phyloP scores from a whole-genome alignment of 2,797 vertebrate species.

The Phrynocephalus forsythii region DNA sequence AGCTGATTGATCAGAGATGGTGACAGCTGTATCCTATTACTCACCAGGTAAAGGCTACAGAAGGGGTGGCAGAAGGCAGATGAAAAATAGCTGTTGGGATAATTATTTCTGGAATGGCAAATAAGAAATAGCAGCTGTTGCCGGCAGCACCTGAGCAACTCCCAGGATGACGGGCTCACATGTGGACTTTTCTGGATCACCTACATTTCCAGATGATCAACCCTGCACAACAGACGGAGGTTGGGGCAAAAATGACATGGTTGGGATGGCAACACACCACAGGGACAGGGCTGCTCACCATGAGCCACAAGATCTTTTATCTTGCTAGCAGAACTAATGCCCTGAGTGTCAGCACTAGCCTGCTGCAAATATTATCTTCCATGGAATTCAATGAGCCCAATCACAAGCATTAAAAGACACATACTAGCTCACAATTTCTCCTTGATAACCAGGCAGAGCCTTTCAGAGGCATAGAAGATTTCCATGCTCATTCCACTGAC shows the following conservation, averaged over 20 bases:
- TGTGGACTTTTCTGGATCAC: background rate
- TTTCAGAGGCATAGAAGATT: background rate
- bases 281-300: background rate
- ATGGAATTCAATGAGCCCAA: background rate
- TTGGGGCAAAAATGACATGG: background rate
- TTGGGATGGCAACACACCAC: background rate
- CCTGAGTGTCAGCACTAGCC: background rate
- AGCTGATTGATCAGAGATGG: background rate
- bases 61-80: slow-evolving; percentile 9
- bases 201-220: slow-evolving; percentile 14
- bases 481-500: background rate
- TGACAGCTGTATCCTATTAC: slow-evolving; percentile 9
- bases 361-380: background rate
- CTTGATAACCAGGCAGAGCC: background rate
- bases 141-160: background rate
- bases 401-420: background rate
- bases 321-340: background rate
- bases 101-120: slow-evolving; percentile 14
- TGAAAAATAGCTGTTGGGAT: slow-evolving; percentile 35
- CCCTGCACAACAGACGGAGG: background rate
- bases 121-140: slow-evolving; percentile 3
- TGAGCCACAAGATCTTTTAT: too few species aligned
- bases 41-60: slow-evolving; percentile 11
- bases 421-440: background rate
- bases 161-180: background rate